Base-by-base conservation (phyloP, 1,140 invertebrate species). In the Frieseomelitta varia region DNA sequence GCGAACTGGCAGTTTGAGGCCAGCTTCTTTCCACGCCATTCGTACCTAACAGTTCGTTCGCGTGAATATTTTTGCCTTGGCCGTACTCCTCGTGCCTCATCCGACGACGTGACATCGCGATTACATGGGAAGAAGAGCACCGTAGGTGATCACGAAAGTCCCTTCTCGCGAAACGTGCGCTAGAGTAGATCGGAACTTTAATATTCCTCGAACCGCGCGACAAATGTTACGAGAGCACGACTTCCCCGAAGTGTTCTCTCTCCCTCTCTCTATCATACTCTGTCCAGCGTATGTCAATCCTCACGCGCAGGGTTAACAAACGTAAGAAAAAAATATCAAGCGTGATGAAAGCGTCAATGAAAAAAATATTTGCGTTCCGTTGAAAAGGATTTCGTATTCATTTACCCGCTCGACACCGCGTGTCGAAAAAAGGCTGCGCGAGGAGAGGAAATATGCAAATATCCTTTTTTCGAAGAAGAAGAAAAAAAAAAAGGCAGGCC, bases 121-220 rank as follows among this genome's bases (percentile, higher is more conserved):
- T 93, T 93, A 92, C 92, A 93, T 91, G 91, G 91, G 89, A 92
- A 91, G 91, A 74, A 88, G 81, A 85, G 84, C 88, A 83, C 88
- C 79, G 65, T 76, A 72, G 77, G 74, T 81, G 86, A 91, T 91
- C 87, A 63, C 88, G 81, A 91, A 91, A 86, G 77, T 85, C 85
- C 80, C 55, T 79, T 84, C 81, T 79, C 76, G 27, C 55, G 81
- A 71, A 71, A 72, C 81, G 65, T 71, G 76, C 56, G 8, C 55
- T 4, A 61, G 47, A 34, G 34, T 78, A 51, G 67, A 75, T 47
- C 4, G 17, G 58, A 69, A 76, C 34, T 10, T 81, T 58, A 72
- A 80, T 77, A 56, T 77, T 63, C 21, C 47, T 68, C n/a, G 51
- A 34, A 78, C 53, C 63, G 27, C 17, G 39, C 24, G 74, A 71